A percentile compares a stretch with the other conserved stretches of the same genome.
Conservation (phyloP, 2,113 vertebrate species). For the Macquaria ambigua region DNA sequence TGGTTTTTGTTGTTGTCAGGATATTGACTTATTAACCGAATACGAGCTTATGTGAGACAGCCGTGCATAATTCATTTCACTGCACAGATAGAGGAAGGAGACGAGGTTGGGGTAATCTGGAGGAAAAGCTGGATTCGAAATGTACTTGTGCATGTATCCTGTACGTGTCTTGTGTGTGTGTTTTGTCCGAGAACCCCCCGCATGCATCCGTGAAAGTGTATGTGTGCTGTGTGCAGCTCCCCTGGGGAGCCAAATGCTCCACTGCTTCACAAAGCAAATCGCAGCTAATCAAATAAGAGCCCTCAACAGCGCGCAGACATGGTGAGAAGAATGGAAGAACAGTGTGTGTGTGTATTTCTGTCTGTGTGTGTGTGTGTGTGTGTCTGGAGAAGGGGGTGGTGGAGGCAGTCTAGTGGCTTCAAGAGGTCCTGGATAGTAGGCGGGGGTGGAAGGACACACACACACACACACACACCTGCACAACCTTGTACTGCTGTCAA, state of each 20-base stretch:
- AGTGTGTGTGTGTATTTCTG: slow-evolving; percentile 34
- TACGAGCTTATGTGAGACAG: neutral
- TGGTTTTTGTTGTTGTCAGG: neutral
- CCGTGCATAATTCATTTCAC: neutral
- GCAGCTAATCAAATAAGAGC: slow-evolving; percentile 82
- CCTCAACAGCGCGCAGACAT: slow-evolving; percentile 70
- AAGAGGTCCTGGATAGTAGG: slow-evolving; percentile 72
- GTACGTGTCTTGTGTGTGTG: slow-evolving; percentile 40
- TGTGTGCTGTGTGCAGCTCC: slow-evolving; percentile 57
- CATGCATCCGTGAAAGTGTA: slow-evolving; percentile 52
- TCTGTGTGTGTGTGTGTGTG: slow-evolving; percentile 48
- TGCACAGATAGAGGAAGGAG: slow-evolving; percentile 27
- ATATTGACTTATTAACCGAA: neutral
- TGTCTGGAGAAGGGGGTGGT: slow-evolving; percentile 53
- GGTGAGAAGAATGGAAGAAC: slow-evolving; percentile 66
- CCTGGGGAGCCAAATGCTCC: slow-evolving; percentile 72
- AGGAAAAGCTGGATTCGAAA: slow-evolving; percentile 1
- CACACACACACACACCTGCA: slow-evolving; percentile 39
- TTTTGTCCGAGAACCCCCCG: slow-evolving; percentile 39
- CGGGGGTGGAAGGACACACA: slow-evolving; percentile 67
- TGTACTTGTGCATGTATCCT: slow-evolving; percentile 33
- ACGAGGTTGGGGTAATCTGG: slow-evolving; percentile 1
- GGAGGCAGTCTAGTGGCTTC: slow-evolving; percentile 71
- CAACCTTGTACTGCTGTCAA: slow-evolving; percentile 37
- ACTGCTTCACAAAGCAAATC: slow-evolving; percentile 78